Percentiles rank a stretch among this genome's conserved stretches.
These are phyloP conservation scores for Monoplex corrugatus DNA, from an alignment of 2,888 invertebrate species.

Conservation along the genomic window DNA sequence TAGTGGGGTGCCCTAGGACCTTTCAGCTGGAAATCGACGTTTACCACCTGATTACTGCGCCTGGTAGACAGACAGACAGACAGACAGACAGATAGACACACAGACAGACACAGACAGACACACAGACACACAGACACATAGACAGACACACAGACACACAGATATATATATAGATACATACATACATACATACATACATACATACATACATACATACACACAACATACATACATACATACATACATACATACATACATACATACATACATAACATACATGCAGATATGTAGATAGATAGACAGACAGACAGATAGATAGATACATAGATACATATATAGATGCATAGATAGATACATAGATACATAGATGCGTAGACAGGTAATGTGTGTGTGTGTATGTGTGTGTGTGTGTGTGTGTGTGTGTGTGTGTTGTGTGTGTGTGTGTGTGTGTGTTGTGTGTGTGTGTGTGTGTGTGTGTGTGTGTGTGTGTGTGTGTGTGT, in stretches of 20 bases:
- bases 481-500: background rate
- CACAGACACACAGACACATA: slow-evolving; percentile 14
- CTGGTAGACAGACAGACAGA: no score
- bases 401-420: slow-evolving; percentile 24
- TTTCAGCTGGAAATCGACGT: no score
- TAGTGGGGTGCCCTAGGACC: no score
- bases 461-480: background rate
- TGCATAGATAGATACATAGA: background rate
- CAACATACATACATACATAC: background rate
- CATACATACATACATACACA: slow-evolving; percentile 8
- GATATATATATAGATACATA: background rate
- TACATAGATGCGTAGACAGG: background rate
- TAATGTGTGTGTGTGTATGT: background rate
- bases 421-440: background rate
- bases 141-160: slow-evolving; percentile 20
- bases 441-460: slow-evolving; percentile 11
- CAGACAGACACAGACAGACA: background rate
- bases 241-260: slow-evolving; percentile 5
- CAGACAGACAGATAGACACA: no score
- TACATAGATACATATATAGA: slow-evolving; percentile 3
- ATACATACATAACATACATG: background rate
- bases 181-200: background rate
- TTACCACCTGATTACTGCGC: no score
- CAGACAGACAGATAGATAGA: background rate
- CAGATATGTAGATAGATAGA: background rate